Evolutionary conservation across 2,888 invertebrate species (phyloP).

Genomic region (Melikaiella ostensackeni): DNA sequence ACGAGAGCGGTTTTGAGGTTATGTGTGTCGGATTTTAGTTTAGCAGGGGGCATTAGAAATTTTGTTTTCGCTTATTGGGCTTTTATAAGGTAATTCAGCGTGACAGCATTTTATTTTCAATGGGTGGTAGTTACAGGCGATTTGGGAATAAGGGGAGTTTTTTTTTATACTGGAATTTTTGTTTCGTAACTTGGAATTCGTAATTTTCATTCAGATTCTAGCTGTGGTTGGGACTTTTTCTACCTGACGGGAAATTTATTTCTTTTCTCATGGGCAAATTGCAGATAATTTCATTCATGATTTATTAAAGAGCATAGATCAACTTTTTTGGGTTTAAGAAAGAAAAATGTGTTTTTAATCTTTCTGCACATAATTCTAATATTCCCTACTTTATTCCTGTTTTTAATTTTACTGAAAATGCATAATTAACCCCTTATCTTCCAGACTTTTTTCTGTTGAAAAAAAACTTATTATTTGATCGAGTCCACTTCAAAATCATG

Average conservation of each 20-base stretch:
- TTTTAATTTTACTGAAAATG: not conserved
- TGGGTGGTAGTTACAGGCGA: not conserved
- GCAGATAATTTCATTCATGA: not conserved
- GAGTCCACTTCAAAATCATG: too few relatives aligned
- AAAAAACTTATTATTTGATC: not conserved
- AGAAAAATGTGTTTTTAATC: not conserved
- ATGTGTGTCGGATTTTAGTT: slow-evolving; percentile 48
- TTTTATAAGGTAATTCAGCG: not conserved
- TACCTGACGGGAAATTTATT: too few relatives aligned
- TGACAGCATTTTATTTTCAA: not conserved
- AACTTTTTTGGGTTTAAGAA: not conserved
- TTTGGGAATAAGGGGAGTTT: not conserved
- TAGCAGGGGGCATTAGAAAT: not conserved
- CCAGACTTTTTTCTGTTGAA: not conserved
- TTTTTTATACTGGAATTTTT: not conserved
- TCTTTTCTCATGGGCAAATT: too few relatives aligned
- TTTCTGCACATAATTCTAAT: not conserved
- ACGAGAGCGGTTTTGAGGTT: slow-evolving; percentile 49
- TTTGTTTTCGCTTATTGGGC: not conserved
- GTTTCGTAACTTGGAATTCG: not conserved
- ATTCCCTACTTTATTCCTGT: not conserved
- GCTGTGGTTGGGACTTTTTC: not conserved
- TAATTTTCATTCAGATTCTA: not conserved
- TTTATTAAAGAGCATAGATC: not conserved
- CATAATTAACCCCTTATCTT: not conserved